Percentiles rank a stretch among this genome's conserved stretches.
phyloP scores from a whole-genome alignment of 2,113 vertebrate genomes.

The Mirza zaza region DNA sequence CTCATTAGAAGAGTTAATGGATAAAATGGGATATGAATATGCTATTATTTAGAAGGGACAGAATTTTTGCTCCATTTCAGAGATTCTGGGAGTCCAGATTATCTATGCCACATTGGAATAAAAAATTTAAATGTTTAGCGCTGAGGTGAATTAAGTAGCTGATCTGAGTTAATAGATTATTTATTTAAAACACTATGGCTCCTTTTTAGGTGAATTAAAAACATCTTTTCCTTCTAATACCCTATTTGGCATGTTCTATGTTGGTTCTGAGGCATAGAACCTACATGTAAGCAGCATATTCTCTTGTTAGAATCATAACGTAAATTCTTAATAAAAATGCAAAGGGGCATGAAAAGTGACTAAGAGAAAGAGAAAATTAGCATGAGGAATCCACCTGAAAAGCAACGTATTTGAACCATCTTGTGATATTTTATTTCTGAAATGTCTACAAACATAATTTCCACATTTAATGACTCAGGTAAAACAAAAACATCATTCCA shows the following conservation, averaged over 20 bases:
- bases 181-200: neutral
- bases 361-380: neutral
- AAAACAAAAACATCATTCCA: constrained; percentile 3
- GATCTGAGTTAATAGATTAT: neutral
- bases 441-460: neutral
- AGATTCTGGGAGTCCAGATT: neutral
- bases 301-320: neutral
- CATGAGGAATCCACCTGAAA: constrained; percentile 3
- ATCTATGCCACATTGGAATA: neutral
- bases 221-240: neutral
- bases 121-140: neutral
- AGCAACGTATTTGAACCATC: neutral
- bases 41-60: neutral
- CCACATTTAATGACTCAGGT: neutral
- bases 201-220: neutral
- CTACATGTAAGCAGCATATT: neutral
- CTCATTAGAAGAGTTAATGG: neutral
- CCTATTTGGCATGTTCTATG: neutral
- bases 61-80: neutral
- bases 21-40: neutral
- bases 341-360: neutral
- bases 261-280: neutral
- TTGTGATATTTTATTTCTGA: neutral
- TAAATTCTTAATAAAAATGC: constrained; percentile 44
- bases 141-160: neutral